Percentiles rank a stretch among this genome's conserved stretches.
phyloP scores from a whole-genome alignment of 2,113 vertebrate genomes.

The Thomomys bottae region DNA sequence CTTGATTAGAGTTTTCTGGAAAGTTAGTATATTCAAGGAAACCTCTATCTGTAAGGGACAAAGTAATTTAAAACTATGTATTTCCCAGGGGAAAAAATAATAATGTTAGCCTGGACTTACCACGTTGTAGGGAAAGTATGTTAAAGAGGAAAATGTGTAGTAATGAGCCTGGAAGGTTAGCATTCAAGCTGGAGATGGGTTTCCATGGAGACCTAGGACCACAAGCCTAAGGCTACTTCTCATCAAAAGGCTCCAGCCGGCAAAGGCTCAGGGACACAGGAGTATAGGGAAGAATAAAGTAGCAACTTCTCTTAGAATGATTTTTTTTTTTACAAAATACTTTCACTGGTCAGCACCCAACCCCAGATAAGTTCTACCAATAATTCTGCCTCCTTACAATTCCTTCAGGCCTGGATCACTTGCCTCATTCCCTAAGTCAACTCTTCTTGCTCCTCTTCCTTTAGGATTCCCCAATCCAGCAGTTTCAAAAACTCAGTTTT shows the following conservation, averaged over 20 bases:
- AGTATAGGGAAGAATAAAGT: too few species aligned
- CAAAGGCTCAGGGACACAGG: not conserved
- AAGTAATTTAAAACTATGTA: not conserved
- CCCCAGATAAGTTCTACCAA: not conserved
- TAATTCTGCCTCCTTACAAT: not conserved
- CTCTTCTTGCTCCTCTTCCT: too few species aligned
- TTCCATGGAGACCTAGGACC: not conserved
- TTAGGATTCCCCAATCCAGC: not conserved
- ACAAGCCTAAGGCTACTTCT: not conserved
- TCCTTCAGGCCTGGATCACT: not conserved
- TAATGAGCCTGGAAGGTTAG: not conserved
- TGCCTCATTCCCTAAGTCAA: not conserved
- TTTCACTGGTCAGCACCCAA: too few species aligned
- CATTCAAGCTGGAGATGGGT: not conserved
- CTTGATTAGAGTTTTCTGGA: not conserved
- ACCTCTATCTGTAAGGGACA: not conserved
- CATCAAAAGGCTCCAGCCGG: too few species aligned
- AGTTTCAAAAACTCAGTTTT: not conserved
- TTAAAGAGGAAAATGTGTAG: not conserved
- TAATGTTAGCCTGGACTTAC: not conserved
- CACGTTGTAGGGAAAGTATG: not conserved
- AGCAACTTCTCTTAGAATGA: too few species aligned
- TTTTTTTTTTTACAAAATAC: too few species aligned
- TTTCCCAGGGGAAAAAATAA: not conserved
- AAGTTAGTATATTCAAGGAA: not conserved